phyloP scores from a whole-genome alignment of 1,140 invertebrate genomes.

The Cydia pomonella region DNA sequence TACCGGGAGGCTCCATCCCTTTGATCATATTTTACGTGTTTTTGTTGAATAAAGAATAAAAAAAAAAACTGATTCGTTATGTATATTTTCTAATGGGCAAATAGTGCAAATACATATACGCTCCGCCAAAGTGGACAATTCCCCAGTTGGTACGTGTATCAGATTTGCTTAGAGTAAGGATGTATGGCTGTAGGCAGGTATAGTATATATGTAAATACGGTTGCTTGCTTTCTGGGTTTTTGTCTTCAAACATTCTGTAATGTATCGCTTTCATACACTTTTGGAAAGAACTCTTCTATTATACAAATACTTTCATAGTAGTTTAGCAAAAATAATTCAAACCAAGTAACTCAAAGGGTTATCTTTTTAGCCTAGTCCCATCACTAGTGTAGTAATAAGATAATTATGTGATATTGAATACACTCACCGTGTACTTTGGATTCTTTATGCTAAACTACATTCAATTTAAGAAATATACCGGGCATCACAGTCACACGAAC shows the following conservation, averaged over 20 bases:
- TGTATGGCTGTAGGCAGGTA: background rate
- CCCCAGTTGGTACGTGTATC: too few relatives aligned
- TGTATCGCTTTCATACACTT: background rate
- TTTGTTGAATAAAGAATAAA: too few relatives aligned
- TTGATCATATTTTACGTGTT: too few relatives aligned
- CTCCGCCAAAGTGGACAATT: too few relatives aligned
- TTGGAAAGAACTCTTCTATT: background rate
- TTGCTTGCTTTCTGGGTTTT: background rate
- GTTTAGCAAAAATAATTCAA: conserved; percentile 3
- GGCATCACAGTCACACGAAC: background rate
- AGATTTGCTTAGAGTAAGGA: background rate
- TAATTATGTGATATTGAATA: too few relatives aligned
- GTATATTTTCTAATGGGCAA: too few relatives aligned
- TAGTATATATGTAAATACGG: background rate
- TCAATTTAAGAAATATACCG: background rate
- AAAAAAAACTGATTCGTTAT: too few relatives aligned
- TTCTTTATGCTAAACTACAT: background rate
- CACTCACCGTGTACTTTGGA: background rate
- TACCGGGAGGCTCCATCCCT: too few relatives aligned
- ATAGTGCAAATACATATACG: too few relatives aligned
- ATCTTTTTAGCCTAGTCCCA: too few relatives aligned
- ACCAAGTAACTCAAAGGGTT: background rate
- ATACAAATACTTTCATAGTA: background rate
- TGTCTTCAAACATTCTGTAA: background rate
- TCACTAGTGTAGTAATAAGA: too few relatives aligned